Conservation (phyloP, 2,113 vertebrate genomes). For the Oryzias celebensis region DNA sequence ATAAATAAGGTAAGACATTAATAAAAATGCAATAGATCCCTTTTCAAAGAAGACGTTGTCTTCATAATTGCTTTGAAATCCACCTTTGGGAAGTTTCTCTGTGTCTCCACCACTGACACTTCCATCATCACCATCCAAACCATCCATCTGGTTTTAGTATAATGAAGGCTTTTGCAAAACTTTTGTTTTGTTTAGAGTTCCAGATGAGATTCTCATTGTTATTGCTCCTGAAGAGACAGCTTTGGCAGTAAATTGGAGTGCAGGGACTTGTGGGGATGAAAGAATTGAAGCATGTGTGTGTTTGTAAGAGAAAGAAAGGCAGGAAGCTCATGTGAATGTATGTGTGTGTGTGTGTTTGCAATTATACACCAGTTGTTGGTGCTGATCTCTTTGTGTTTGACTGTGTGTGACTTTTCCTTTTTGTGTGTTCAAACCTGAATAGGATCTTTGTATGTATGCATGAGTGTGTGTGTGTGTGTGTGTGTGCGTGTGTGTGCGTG, state of each 20-base stretch:
- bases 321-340: not conserved
- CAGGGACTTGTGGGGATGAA: constrained; percentile 40
- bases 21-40: too few species aligned
- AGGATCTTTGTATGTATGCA: not conserved
- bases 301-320: constrained; percentile 1
- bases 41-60: not conserved
- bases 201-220: constrained; percentile 49
- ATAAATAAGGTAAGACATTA: too few species aligned
- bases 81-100: not conserved
- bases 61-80: constrained; percentile 16
- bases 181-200: constrained; percentile 42
- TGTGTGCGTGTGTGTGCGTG: not conserved
- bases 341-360: constrained; percentile 21
- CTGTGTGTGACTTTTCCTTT: constrained; percentile 4
- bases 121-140: constrained; percentile 27
- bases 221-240: constrained; percentile 56
- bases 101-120: constrained; percentile 14
- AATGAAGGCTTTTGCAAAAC: constrained; percentile 47
- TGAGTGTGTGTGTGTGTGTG: constrained; percentile 3
- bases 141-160: constrained; percentile 18
- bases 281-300: constrained; percentile 17
- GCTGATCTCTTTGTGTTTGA: constrained; percentile 25
- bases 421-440: constrained; percentile 3
- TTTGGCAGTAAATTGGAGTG: constrained; percentile 61
- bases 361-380: constrained; percentile 50